Conservation (phyloP, 2,113 vertebrate species). For the Pica pica region DNA sequence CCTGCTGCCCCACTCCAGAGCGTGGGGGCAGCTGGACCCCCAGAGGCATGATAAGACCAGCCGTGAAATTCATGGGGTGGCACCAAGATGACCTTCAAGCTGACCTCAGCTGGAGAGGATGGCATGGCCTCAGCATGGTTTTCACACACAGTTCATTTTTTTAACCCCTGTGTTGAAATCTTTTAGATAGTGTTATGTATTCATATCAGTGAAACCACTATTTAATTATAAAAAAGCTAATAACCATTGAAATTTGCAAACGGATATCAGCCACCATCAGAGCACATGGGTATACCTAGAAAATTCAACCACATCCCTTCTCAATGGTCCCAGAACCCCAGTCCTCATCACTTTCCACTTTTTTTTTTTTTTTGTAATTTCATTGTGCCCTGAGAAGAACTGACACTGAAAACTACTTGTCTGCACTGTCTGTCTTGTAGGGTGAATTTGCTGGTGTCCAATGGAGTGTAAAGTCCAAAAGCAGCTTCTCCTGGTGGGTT, state of each 20-base stretch:
- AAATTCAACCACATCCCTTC: neutral
- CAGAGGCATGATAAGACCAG: rapidly evolving
- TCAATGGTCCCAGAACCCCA: neutral
- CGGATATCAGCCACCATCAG: neutral
- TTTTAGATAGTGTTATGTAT: neutral
- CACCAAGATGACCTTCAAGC: neutral
- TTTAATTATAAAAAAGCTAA: neutral
- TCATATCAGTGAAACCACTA: neutral
- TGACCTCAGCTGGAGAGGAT: neutral
- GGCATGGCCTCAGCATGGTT: neutral
- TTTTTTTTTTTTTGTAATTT: neutral
- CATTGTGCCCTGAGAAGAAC: neutral
- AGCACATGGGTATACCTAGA: neutral
- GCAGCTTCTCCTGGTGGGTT: neutral
- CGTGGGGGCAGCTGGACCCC: neutral
- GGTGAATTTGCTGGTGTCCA: neutral
- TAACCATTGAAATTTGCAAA: neutral
- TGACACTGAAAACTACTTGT: neutral
- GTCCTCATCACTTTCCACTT: rapidly evolving
- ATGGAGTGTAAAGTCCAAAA: neutral
- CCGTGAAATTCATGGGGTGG: neutral
- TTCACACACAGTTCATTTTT: neutral
- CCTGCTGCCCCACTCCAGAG: neutral
- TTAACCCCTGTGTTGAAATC: neutral
- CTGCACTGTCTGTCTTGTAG: neutral